Conservation (phyloP, 2,888 invertebrate genomes). For the Macrosiphum euphorbiae region DNA sequence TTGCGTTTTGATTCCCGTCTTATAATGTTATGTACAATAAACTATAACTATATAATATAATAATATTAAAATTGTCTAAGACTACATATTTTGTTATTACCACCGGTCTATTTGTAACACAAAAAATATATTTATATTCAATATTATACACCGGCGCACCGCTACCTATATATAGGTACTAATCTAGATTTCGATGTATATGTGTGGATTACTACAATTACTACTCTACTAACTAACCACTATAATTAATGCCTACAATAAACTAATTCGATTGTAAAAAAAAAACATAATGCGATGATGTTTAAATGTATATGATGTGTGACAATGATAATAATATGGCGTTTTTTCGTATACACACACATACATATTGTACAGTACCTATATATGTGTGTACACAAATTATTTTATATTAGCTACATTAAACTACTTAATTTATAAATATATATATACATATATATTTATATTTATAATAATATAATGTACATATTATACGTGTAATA, state of each 20-base stretch:
- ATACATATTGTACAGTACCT: background rate
- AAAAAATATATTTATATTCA: background rate
- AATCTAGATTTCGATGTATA: background rate
- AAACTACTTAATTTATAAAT: background rate
- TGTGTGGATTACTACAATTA: background rate
- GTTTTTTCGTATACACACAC: background rate
- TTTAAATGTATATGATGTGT: background rate
- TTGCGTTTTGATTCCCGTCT: background rate
- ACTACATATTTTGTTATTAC: background rate
- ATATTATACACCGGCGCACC: background rate
- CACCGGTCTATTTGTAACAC: background rate
- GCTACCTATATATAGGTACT: background rate
- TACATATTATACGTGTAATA: background rate
- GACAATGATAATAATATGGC: slow-evolving; percentile 6
- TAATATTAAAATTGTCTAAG: background rate
- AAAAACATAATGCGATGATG: background rate
- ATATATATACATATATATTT: background rate
- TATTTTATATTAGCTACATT: background rate
- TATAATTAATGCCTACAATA: background rate
- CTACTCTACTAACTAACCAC: background rate
- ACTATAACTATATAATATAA: background rate
- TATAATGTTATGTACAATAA: background rate
- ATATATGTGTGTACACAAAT: background rate
- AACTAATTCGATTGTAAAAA: background rate
- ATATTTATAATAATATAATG: background rate